Conservation (phyloP, 2,113 vertebrate species). For the Microtus pennsylvanicus region DNA sequence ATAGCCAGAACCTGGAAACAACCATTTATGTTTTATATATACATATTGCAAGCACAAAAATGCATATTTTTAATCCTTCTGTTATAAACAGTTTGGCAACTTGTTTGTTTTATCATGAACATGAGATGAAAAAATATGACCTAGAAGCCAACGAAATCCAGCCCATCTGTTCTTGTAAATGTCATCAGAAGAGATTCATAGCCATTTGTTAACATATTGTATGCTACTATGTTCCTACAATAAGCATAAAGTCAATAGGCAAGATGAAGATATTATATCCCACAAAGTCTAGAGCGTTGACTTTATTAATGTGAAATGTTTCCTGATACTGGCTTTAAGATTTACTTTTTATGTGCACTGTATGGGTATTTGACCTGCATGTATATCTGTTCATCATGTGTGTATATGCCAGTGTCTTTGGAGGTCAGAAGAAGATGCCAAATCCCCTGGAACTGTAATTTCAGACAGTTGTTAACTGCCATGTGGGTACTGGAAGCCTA, state of each 20-base stretch:
- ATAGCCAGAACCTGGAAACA: too few species aligned
- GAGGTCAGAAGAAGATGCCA: neutral
- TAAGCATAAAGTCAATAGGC: neutral
- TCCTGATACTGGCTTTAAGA: neutral
- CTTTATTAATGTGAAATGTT: neutral
- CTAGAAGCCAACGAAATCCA: neutral
- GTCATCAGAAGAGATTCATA: neutral
- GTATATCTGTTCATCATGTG: neutral
- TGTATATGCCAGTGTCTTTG: neutral
- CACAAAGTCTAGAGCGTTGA: neutral
- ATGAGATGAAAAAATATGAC: neutral
- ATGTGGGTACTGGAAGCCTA: neutral
- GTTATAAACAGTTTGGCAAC: neutral
- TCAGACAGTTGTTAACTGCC: neutral
- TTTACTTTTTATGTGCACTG: neutral
- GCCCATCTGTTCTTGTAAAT: neutral
- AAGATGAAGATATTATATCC: neutral
- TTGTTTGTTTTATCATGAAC: neutral
- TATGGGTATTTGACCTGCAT: neutral
- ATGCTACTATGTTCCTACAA: neutral
- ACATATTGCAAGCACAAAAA: neutral
- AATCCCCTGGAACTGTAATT: neutral
- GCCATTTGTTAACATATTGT: neutral
- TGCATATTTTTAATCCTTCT: neutral
- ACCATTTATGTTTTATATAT: neutral